Percentiles rank a stretch among this genome's conserved stretches.
phyloP scores from a whole-genome alignment of 64 coral and sea anemone species.

The Pocillopora damicornis region DNA sequence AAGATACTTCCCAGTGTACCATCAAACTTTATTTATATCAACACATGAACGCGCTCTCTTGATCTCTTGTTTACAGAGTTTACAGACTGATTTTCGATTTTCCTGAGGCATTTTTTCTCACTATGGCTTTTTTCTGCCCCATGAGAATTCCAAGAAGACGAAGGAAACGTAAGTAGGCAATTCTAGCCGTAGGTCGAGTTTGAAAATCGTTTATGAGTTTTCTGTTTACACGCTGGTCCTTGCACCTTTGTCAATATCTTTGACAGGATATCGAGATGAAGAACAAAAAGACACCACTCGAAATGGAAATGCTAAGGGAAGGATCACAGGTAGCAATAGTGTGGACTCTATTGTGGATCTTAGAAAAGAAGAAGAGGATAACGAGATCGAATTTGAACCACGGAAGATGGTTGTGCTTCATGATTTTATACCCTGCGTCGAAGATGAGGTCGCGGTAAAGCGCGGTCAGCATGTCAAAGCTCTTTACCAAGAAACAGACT shows the following conservation, averaged over 20 bases:
- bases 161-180: slow-evolving; percentile 53
- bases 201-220: slow-evolving; percentile 24
- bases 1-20: slow-evolving; percentile 1
- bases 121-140: slow-evolving; percentile 70
- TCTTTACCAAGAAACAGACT: slow-evolving; percentile 89
- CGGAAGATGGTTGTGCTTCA: slow-evolving; percentile 90
- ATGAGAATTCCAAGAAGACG: slow-evolving; percentile 58
- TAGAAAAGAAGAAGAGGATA: slow-evolving; percentile 47
- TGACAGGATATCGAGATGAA: slow-evolving; percentile 60
- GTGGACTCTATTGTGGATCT: slow-evolving; percentile 51
- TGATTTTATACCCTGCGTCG: slow-evolving; percentile 94
- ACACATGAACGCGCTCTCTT: neutral
- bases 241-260: slow-evolving; percentile 14
- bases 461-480: slow-evolving; percentile 87
- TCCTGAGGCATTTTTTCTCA: neutral
- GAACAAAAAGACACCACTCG: slow-evolving; percentile 36
- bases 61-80: neutral
- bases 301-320: slow-evolving; percentile 60
- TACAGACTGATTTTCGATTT: neutral
- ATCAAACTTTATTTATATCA: neutral
- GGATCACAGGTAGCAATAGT: slow-evolving; percentile 49
- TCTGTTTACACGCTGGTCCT: slow-evolving; percentile 45
- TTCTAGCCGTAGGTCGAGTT: neutral
- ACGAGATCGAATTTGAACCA: slow-evolving; percentile 65
- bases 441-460: slow-evolving; percentile 83